Evolutionary conservation across 2,113 vertebrate genomes (phyloP), one percentile per base, ranked within the genome.

Genomic region (Meleagris gallopavo): DNA sequence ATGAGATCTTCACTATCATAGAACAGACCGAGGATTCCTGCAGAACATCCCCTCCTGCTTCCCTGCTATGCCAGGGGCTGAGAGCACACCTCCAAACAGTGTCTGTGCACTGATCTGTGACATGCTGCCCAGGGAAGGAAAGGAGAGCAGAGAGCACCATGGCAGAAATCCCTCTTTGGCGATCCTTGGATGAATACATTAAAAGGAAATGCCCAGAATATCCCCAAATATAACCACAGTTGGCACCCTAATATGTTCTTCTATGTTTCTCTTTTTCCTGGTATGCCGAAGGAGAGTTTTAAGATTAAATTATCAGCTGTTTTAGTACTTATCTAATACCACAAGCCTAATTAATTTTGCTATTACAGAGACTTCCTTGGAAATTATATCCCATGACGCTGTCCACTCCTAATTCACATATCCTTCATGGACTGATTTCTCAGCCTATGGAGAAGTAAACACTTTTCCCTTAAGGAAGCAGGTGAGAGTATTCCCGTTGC

Each of bases 311-410:
- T 70, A 75, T 32, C 32, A 21, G 71, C 83, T 94, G 61, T 74
- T 93, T 93, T 94, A 87, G 86, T 90, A 76, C 55, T 80, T 74
- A 13, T 27, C 95, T 94, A 94, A 95, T 88, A 79, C 45, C 73
- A 72, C 50, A 61, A 85, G 50, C 32, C 77, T 94, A 85, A 80
- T 91, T 77, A 88, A 91, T 94, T 89, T 95, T 71, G 48, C 70
- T 67, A 82, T 61, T 57, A n/a, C 9, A 54, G 75, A 52, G 58
- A 67, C 94, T 94, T 86, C 72, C 86, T 90, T 88, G 88, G 92
- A 94, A 92, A 82, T 64, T 65, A 73, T 69, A 61, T 92, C 91
- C 93, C 86, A 27, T 40, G 89, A 78, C 84, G 76, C 64, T 70
- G 96, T 72, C 94, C 87, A 77, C 41, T 94, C 80, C 65, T 93